A percentile compares a stretch with the other conserved stretches of the same genome.
These are phyloP conservation scores for Anarhynchus alexandrinus DNA, from an alignment of 2,113 vertebrate genomes.

Conservation along the genomic window DNA sequence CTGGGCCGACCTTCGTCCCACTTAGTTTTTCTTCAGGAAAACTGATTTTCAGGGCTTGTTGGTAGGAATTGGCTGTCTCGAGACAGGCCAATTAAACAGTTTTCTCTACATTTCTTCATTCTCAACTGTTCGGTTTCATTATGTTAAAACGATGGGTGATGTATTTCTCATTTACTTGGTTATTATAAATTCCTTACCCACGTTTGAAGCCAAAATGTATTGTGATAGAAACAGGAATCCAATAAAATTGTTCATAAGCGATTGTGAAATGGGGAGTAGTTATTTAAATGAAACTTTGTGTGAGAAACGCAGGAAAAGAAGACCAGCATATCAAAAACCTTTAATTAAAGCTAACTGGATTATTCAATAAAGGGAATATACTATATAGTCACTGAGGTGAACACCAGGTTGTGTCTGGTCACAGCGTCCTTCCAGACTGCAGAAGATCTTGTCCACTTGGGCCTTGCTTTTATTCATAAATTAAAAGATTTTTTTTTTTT, in stretches of 20 bases:
- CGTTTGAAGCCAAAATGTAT: not conserved
- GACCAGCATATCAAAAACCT: not conserved
- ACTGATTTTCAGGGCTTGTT: not conserved
- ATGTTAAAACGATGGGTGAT: conserved; percentile 18
- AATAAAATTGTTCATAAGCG: not conserved
- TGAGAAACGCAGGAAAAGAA: not conserved
- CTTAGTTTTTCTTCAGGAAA: not conserved
- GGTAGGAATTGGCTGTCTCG: not conserved
- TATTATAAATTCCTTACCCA: conserved; percentile 3
- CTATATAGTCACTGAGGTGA: rapidly evolving
- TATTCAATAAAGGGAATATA: too few relatives aligned
- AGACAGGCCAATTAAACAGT: conserved; percentile 30
- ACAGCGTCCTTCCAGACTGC: not conserved
- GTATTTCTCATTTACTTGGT: conserved; percentile 37
- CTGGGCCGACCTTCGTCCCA: not conserved
- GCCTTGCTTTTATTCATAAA: not conserved
- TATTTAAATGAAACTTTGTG: not conserved
- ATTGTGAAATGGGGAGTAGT: not conserved
- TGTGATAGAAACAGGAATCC: not conserved
- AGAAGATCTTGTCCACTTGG: not conserved
- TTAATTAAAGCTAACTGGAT: not conserved
- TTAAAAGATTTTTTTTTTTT: not conserved
- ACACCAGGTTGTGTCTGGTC: not conserved
- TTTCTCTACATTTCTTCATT: not conserved
- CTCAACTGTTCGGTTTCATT: conserved; percentile 1